Evolutionary conservation across 1,140 invertebrate genomes (phyloP).

Genomic region (Lucilia cuprina): DNA sequence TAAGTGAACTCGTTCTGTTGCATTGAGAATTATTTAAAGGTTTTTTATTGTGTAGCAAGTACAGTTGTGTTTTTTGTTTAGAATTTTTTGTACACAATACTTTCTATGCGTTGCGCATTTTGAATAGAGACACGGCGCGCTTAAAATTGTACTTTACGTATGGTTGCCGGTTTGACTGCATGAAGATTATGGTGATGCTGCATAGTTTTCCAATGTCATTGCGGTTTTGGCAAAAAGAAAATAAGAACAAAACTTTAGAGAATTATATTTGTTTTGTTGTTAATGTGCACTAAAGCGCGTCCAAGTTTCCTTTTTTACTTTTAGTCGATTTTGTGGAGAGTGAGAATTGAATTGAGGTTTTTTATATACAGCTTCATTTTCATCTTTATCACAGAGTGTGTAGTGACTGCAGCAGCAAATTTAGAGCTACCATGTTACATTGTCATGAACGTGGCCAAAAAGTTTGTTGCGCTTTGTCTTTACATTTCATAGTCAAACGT

Average conservation of each 20-base stretch:
- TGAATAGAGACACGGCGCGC: constrained; percentile 3
- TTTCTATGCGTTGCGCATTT: constrained; percentile 15
- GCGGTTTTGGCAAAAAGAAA: background rate
- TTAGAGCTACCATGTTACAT: background rate
- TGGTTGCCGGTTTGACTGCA: background rate
- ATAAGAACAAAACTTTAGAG: too few relatives aligned
- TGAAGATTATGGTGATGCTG: background rate
- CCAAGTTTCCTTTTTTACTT: background rate
- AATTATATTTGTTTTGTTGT: background rate
- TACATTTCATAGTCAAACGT: constrained; percentile 21
- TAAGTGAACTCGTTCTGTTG: constrained; percentile 26
- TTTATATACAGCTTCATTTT: too few relatives aligned
- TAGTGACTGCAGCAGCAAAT: background rate
- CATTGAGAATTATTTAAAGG: constrained; percentile 27
- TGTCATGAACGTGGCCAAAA: background rate
- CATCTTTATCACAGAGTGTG: background rate
- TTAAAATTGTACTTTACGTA: background rate
- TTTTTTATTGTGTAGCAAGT: background rate
- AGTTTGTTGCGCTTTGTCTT: constrained; percentile 22
- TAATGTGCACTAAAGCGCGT: background rate
- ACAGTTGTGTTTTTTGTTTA: background rate
- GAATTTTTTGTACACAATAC: constrained; percentile 17
- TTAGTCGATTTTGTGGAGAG: background rate
- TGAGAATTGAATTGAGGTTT: background rate
- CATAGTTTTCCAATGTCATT: constrained; percentile 4